A percentile compares a stretch with the other conserved stretches of the same genome.
phyloP scores from a whole-genome alignment of 2,888 invertebrate genomes.

The Melieria picta region DNA sequence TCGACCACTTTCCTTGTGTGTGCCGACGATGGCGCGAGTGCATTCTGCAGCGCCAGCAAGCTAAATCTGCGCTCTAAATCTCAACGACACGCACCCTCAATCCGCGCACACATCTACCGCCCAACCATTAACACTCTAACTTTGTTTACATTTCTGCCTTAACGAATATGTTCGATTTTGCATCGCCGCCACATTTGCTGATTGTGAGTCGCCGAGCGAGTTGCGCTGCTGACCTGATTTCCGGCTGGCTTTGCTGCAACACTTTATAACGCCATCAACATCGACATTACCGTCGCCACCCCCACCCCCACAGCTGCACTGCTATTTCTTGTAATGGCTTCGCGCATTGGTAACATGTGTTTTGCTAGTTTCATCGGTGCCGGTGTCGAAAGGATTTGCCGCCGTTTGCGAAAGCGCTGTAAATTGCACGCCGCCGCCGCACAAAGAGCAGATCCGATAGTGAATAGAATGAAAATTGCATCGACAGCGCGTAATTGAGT shows the following conservation, averaged over 20 bases:
- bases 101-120: neutral
- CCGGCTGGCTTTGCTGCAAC: conserved; percentile 17
- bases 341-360: conserved; percentile 30
- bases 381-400: no score
- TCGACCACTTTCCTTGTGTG: no score
- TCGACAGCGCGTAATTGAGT: no score
- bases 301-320: neutral
- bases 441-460: no score
- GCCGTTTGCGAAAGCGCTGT: no score
- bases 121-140: conserved; percentile 20
- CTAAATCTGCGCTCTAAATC: conserved; percentile 25
- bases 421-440: no score
- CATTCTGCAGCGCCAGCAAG: conserved; percentile 19
- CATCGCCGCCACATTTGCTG: neutral
- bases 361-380: conserved; percentile 9
- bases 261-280: conserved; percentile 12
- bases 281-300: conserved; percentile 1
- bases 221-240: conserved; percentile 31
- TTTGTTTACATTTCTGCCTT: conserved; percentile 60
- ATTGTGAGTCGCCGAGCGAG: neutral
- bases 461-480: no score
- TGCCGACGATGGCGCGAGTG: neutral
- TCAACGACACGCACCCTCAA: conserved; percentile 21
- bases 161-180: conserved; percentile 62
- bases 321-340: conserved; percentile 26